Evolutionary conservation across 2,113 vertebrate species (phyloP), one percentile per base, ranked within the genome.

Genomic region (Terrapene triunguis): DNA sequence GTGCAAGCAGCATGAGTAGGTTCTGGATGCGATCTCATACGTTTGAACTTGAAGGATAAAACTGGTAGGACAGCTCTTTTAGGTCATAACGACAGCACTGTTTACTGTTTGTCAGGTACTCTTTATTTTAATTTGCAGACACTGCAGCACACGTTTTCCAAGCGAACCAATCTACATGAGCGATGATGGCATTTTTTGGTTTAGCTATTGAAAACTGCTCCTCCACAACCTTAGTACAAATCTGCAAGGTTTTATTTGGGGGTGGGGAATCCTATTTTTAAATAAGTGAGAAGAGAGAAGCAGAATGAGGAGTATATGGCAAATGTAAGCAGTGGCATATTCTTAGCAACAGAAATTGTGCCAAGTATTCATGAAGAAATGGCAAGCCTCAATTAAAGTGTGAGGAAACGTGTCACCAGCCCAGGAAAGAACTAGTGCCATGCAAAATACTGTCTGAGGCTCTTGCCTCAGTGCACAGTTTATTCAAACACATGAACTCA

Each of bases 11-110:
- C 85, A 25, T 42, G 27, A 81, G 48, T 22, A 83, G 93, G 84
- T 82, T 95, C 62, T n/a, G 93, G 94, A 89, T 89, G 85, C 89
- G 87, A 82, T 72, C 59, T 84, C 90, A 57, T 13, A 2, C 59
- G 82, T 92, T 89, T 95, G 91, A 95, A 91, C 95, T 91, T 95
- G 87, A 96, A 96, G 91, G 87, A 87, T 95, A 94, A 96, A 94
- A 92, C 94, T 94, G 84, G 86, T 93, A 97, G 96, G 96, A 94
- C 95, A 96, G n/a, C 72, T 84, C 74, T 94, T 96, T 80, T 76
- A 85, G 96, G 92, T 88, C 90, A 84, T 96, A 48, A 86, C 87
- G 93, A 89, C 92, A 93, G 85, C 48, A 57, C 22, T 84, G 89
- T 92, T 91, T 93, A 79, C 86, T 92, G 84, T 90, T 96, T 97